Conservation (phyloP, 2,888 invertebrate species). For the Scrobipalpa atriplicella region DNA sequence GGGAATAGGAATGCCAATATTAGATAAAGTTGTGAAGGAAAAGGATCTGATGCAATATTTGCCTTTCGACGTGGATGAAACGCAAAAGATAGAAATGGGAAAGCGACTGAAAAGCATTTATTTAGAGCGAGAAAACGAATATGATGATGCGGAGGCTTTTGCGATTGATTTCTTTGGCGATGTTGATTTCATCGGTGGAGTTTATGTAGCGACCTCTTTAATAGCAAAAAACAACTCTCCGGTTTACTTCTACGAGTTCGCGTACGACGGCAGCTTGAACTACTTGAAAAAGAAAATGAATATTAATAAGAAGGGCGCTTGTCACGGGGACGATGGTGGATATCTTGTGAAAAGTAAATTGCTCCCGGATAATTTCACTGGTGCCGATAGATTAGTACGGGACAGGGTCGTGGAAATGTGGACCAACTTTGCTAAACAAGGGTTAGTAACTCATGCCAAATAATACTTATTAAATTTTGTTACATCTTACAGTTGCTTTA, state of each 20-base stretch:
- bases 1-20: constrained; percentile 36
- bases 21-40: constrained; percentile 49
- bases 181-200: constrained; percentile 68
- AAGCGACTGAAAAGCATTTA: constrained; percentile 66
- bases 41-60: constrained; percentile 60
- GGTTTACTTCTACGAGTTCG: constrained; percentile 82
- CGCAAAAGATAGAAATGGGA: constrained; percentile 52
- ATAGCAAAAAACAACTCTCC: constrained; percentile 65
- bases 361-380: constrained; percentile 48
- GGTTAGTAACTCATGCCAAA: constrained; percentile 55
- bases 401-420: constrained; percentile 80
- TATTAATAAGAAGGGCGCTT: constrained; percentile 75
- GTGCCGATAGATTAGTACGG: constrained; percentile 62
- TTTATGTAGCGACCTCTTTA: constrained; percentile 57
- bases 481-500: too few species aligned
- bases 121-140: constrained; percentile 61
- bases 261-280: constrained; percentile 81
- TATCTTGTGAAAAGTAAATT: constrained; percentile 76
- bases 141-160: constrained; percentile 61
- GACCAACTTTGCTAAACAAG: constrained; percentile 85
- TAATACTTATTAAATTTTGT: background rate
- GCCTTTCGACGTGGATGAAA: constrained; percentile 54
- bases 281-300: constrained; percentile 71
- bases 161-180: constrained; percentile 78
- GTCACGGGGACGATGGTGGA: constrained; percentile 84